Evolutionary conservation across 1,140 invertebrate species (phyloP).

Genomic region (Acromyrmex charruanus): DNA sequence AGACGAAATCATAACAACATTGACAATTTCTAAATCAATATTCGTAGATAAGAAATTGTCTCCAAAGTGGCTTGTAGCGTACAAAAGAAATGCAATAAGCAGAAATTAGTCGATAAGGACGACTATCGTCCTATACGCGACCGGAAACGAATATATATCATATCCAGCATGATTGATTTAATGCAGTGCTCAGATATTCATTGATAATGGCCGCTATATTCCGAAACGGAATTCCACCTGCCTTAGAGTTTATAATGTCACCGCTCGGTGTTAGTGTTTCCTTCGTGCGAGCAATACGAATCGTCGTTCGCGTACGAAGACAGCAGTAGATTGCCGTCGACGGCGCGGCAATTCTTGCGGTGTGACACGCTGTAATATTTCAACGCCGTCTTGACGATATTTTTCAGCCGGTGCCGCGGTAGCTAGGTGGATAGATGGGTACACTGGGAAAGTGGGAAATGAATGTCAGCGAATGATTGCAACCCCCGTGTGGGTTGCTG

Average conservation of each 20-base stretch:
- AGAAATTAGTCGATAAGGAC: not conserved
- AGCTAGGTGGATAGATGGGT: constrained; percentile 46
- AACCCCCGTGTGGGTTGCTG: constrained; percentile 3
- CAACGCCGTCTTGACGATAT: constrained; percentile 76
- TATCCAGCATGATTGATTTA: constrained; percentile 30
- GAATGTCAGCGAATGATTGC: constrained; percentile 72
- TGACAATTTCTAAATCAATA: not conserved
- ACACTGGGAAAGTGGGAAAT: constrained; percentile 65
- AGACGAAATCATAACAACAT: not conserved
- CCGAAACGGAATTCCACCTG: constrained; percentile 63
- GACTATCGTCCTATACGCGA: not conserved
- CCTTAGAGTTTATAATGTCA: constrained; percentile 68
- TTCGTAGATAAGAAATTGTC: not conserved
- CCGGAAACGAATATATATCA: constrained; percentile 34
- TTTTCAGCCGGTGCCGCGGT: constrained; percentile 64
- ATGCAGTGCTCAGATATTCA: constrained; percentile 31
- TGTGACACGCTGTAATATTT: constrained; percentile 74
- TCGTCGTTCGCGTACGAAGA: constrained; percentile 63
- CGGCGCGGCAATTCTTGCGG: constrained; percentile 73
- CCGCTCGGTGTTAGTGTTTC: constrained; percentile 48
- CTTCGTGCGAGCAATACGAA: constrained; percentile 71
- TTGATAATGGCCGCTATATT: constrained; percentile 29
- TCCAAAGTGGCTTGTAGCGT: not conserved
- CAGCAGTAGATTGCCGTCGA: constrained; percentile 75
- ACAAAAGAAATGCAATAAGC: not conserved